Conservation (phyloP, 2,113 vertebrate genomes). For the Nothobranchius kuhntae region DNA sequence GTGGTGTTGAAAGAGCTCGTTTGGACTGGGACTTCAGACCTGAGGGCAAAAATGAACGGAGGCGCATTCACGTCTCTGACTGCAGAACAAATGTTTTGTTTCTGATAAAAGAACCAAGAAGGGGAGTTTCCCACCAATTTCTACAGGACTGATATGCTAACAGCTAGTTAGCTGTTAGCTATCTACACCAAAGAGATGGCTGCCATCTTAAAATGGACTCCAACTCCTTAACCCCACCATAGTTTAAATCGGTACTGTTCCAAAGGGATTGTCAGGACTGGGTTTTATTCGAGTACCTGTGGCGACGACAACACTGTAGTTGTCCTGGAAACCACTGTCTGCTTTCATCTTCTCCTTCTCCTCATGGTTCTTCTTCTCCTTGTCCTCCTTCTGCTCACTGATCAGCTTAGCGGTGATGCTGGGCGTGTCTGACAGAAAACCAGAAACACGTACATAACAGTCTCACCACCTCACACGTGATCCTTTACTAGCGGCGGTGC, state of each 20-base stretch:
- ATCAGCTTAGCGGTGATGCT: constrained; percentile 99
- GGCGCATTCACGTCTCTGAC: neutral
- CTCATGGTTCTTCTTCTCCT: constrained; percentile 99
- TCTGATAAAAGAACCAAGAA: too few species aligned
- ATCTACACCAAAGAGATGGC: too few species aligned
- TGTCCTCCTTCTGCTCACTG: constrained; percentile 98
- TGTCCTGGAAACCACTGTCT: constrained; percentile 98
- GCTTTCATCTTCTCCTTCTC: constrained; percentile 99
- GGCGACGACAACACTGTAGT: constrained; percentile 98
- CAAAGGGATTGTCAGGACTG: neutral
- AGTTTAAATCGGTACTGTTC: too few species aligned
- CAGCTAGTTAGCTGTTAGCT: too few species aligned
- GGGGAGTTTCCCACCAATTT: too few species aligned
- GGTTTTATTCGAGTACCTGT: constrained; percentile 82
- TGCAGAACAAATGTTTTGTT: too few species aligned
- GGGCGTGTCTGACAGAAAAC: constrained; percentile 86
- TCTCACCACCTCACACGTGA: neutral
- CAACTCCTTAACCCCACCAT: too few species aligned
- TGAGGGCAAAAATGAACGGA: constrained; percentile 51
- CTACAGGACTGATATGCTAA: too few species aligned
- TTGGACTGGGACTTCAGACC: constrained; percentile 98
- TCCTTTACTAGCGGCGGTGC: constrained; percentile 14
- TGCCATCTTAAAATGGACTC: too few species aligned
- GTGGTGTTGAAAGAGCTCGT: constrained; percentile 91
- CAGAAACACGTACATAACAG: neutral